Evolutionary conservation across 1,140 invertebrate species (phyloP).

Genomic region (Agraylea sexmaculata): DNA sequence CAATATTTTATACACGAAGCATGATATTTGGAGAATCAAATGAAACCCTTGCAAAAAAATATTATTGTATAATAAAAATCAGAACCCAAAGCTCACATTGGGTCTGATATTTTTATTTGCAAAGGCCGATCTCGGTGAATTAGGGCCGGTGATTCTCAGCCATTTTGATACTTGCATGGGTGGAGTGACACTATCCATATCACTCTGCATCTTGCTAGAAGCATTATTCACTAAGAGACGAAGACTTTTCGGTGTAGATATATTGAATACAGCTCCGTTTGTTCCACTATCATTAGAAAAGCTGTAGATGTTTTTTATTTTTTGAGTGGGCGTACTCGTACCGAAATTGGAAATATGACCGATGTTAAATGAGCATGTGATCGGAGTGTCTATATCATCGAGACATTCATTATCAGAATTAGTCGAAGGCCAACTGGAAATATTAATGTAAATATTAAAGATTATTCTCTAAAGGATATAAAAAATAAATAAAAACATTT

Average conservation of each 20-base stretch:
- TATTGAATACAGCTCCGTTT: too few relatives aligned
- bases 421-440: conserved; percentile 15
- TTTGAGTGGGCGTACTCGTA: conserved; percentile 16
- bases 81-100: conserved; percentile 39
- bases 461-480: not conserved
- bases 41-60: conserved; percentile 6
- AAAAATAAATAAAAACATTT: conserved; percentile 11
- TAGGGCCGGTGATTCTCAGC: conserved; percentile 43
- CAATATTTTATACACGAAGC: too few relatives aligned
- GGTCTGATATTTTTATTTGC: conserved; percentile 31
- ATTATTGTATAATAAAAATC: conserved; percentile 11
- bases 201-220: too few relatives aligned
- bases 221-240: too few relatives aligned
- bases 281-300: too few relatives aligned
- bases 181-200: conserved; percentile 5
- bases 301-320: conserved; percentile 13
- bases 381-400: conserved; percentile 16
- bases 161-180: conserved; percentile 37
- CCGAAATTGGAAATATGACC: conserved; percentile 15
- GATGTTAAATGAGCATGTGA: conserved; percentile 19
- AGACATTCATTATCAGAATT: conserved; percentile 1
- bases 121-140: conserved; percentile 37
- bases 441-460: not conserved
- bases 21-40: not conserved
- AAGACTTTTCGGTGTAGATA: too few relatives aligned